A percentile compares a stretch with the other conserved stretches of the same genome.
Evolutionary conservation across 1,140 invertebrate species (phyloP).

Genomic region (Pogonus chalceus): DNA sequence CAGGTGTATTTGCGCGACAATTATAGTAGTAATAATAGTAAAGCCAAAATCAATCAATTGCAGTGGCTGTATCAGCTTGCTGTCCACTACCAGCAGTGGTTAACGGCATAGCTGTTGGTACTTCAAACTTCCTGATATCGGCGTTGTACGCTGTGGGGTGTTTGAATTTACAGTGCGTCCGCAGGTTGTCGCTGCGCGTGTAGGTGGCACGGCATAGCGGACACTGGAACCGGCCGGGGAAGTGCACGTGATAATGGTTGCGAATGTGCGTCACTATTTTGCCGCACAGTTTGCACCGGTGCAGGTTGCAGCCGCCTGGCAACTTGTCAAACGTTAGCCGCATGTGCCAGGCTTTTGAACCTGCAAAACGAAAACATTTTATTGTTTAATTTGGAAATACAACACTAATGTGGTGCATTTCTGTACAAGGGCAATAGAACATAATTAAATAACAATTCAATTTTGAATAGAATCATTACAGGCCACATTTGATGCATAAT

Average conservation of each 20-base stretch:
- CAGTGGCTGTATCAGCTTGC: constrained; percentile 33
- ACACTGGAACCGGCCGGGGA: constrained; percentile 78
- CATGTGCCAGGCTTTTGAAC: constrained; percentile 86
- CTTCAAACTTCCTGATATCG: constrained; percentile 71
- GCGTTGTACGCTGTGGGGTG: constrained; percentile 68
- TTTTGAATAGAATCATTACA: background rate
- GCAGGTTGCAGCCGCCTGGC: constrained; percentile 77
- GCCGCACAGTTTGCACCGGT: constrained; percentile 82
- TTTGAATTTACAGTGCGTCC: constrained; percentile 81
- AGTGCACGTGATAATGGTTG: constrained; percentile 84
- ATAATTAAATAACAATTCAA: background rate
- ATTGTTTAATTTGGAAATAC: constrained; percentile 31
- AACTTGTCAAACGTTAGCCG: constrained; percentile 80
- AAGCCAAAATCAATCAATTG: constrained; percentile 35
- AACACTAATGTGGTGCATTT: too few species aligned
- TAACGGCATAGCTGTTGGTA: constrained; percentile 36
- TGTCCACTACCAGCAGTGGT: constrained; percentile 28
- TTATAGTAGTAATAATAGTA: constrained; percentile 5
- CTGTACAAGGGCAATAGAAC: background rate
- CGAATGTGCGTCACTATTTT: constrained; percentile 85
- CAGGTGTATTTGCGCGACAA: too few species aligned
- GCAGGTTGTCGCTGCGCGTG: constrained; percentile 78
- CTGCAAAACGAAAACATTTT: constrained; percentile 62
- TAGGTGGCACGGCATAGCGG: constrained; percentile 76
- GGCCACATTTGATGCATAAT: background rate